Evolutionary conservation across 2,797 vertebrate species (phyloP).

Genomic region (Fringilla coelebs): DNA sequence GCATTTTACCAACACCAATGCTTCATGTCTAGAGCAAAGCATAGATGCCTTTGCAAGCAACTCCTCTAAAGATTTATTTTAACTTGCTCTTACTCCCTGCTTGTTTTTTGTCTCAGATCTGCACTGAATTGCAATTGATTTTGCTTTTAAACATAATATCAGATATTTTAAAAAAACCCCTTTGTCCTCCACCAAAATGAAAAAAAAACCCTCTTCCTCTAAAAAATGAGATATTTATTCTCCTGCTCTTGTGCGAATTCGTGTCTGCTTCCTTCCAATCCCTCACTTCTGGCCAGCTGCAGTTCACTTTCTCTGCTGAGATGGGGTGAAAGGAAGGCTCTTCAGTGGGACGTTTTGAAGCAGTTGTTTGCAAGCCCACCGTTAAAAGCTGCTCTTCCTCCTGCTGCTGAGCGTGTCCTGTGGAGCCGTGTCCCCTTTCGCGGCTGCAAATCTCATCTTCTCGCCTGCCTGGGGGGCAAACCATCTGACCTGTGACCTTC

Average conservation of each 20-base stretch:
- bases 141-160: not conserved
- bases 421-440: not conserved
- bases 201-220: not conserved
- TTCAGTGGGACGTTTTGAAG: not conserved
- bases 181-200: not conserved
- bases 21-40: not conserved
- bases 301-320: not conserved
- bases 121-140: not conserved
- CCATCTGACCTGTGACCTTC: constrained; percentile 80
- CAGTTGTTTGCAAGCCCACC: not conserved
- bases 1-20: not conserved
- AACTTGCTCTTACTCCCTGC: not conserved
- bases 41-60: not conserved
- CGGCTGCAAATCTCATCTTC: constrained; percentile 84
- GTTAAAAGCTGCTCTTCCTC: not conserved
- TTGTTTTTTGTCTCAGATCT: not conserved
- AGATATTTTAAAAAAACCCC: accelerated
- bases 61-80: not conserved
- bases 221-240: not conserved
- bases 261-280: not conserved
- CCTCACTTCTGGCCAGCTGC: not conserved
- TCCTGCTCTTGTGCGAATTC: not conserved
- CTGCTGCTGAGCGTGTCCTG: not conserved
- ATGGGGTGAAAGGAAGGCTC: not conserved
- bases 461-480: constrained; percentile 77